Conservation (phyloP, 2,113 vertebrate species). For the Ancistrus triradiatus region DNA sequence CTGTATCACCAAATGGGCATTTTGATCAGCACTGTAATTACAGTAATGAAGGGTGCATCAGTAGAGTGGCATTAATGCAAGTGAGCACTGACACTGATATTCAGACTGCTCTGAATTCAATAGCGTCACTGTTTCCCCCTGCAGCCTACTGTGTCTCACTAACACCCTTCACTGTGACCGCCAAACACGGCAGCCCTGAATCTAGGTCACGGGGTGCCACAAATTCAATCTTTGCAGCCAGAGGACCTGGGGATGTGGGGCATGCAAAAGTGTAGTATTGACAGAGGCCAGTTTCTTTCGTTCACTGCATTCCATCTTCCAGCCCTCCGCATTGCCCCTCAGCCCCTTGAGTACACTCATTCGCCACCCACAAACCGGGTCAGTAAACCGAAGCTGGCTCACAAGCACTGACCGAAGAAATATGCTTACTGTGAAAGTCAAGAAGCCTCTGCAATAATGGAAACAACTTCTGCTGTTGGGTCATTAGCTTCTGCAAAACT, state of each 20-base stretch:
- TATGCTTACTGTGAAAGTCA: conserved; percentile 1
- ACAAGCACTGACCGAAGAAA: conserved; percentile 13
- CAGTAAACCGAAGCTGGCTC: conserved; percentile 32
- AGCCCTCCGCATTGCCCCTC: conserved; percentile 13
- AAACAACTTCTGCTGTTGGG: neutral
- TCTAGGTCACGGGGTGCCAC: conserved; percentile 45
- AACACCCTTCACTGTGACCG: conserved; percentile 48
- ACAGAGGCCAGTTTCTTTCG: conserved; percentile 31
- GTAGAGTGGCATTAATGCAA: conserved; percentile 20
- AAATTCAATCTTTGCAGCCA: conserved; percentile 41
- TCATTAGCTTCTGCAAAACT: neutral
- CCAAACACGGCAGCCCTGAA: conserved; percentile 44
- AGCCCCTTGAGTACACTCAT: conserved; percentile 22
- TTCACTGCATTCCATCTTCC: conserved; percentile 15
- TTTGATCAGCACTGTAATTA: conserved; percentile 44
- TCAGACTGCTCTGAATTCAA: conserved; percentile 17
- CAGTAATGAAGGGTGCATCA: conserved; percentile 36
- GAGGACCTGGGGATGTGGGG: conserved; percentile 41
- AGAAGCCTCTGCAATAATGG: neutral
- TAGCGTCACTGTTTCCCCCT: conserved; percentile 9
- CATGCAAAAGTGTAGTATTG: conserved; percentile 39
- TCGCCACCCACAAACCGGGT: conserved; percentile 40
- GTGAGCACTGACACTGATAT: conserved; percentile 11
- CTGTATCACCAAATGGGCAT: conserved; percentile 24
- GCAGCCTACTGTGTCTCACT: conserved; percentile 33